Base-by-base conservation (phyloP, 2,113 vertebrate species). In the Mugil cephalus region DNA sequence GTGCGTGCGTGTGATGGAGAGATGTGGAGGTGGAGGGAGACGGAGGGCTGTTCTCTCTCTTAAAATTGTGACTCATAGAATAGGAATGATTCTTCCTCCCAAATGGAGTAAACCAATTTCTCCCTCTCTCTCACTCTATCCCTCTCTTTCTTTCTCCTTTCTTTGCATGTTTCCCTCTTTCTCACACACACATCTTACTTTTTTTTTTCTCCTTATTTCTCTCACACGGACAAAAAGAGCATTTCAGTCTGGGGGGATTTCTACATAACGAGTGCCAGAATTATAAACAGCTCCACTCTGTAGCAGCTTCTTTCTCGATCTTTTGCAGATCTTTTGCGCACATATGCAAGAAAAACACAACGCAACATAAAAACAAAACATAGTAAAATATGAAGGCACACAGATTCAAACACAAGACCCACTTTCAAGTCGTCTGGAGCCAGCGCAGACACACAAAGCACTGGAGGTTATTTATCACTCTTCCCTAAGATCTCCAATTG, bases 31-130 rank as follows among this genome's bases (percentile, higher is more conserved):
- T 51, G 47, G 74, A 19, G 34, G 24, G 65, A 14, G 50, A 1
- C 14, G 56, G 36, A 13, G 30, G 36, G 4, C 71, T 48, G 74
- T 63, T 92, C 83, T 86, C 86, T 87, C 69, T 83, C 75, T 90
- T 86, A 87, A 89, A 70, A 65, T 52, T 53, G 68, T 93, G 90
- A 93, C 84, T 93, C 92, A 93, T 64, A 47, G 66, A 88, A 74
- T 10, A 82, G 86, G 92, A 92, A 93, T 92, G 83, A 67, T 80
- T 79, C 85, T 69, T 80, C 83, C 74, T 59, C 58, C 69, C 35
- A 81, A 77, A 74, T 65, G 65, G 65, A 86, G 68, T 68, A 72
- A 74, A 85, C 61, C 86, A 79, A 69, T 51, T 70, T 86, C 56
- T 64, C 39, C 21, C 24, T 56, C 34, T 60, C 58, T 46, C 56